These are phyloP conservation scores for Drosophila pegasa DNA, from an alignment of 2,888 invertebrate species.

Conservation along the genomic window DNA sequence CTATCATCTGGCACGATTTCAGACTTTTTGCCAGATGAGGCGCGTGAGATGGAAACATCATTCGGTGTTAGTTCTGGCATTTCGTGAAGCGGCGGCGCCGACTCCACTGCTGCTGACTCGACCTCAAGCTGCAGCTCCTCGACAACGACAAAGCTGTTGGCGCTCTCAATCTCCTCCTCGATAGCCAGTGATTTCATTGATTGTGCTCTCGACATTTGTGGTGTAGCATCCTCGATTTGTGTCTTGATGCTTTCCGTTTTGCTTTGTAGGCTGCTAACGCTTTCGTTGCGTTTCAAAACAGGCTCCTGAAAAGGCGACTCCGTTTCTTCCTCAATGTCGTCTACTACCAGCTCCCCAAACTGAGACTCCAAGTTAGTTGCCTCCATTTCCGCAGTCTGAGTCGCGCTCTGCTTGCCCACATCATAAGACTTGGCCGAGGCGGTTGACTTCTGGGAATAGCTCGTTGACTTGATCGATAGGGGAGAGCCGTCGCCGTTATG, in stretches of 20 bases:
- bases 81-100: constrained; percentile 4
- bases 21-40: constrained; percentile 22
- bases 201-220: constrained; percentile 76
- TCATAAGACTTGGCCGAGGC: constrained; percentile 75
- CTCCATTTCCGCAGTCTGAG: constrained; percentile 10
- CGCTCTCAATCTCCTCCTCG: constrained; percentile 83
- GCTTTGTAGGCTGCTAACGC: constrained; percentile 73
- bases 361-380: constrained; percentile 39
- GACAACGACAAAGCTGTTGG: constrained; percentile 70
- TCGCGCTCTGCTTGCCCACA: constrained; percentile 4
- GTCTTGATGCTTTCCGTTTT: constrained; percentile 80
- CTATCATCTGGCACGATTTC: constrained; percentile 27
- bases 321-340: constrained; percentile 60
- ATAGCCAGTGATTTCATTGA: constrained; percentile 85
- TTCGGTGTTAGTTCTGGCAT: constrained; percentile 3
- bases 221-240: constrained; percentile 71
- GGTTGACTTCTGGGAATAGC: constrained; percentile 81
- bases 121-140: constrained; percentile 56
- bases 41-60: constrained; percentile 7
- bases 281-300: constrained; percentile 64
- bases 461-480: constrained; percentile 69
- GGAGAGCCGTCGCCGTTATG: constrained; percentile 60
- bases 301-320: constrained; percentile 26
- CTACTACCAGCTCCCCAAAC: constrained; percentile 58
- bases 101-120: constrained; percentile 26